These are phyloP conservation scores for Sinocyclocheilus anophthalmus DNA, from an alignment of 2,113 vertebrate genomes.

Conservation along the genomic window DNA sequence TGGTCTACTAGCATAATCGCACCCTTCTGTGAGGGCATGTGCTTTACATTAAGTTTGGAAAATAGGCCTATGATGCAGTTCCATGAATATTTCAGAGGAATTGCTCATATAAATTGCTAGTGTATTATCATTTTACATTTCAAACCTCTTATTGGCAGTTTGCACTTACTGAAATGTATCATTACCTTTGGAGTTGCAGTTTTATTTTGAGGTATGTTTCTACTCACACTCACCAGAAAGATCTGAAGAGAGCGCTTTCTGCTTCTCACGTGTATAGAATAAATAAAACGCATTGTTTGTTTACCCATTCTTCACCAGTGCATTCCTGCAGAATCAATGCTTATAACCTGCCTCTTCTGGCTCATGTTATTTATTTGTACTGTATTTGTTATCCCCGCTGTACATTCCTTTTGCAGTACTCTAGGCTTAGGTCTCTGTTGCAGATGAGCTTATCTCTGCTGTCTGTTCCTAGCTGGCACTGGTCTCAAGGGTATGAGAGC, in stretches of 20 bases:
- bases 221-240: neutral
- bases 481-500: neutral
- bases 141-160: neutral
- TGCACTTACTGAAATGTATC: neutral
- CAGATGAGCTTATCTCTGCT: neutral
- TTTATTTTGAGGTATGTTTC: neutral
- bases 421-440: neutral
- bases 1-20: neutral
- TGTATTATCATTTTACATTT: neutral
- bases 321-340: neutral
- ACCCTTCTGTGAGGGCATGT: neutral
- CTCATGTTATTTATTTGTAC: neutral
- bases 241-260: neutral
- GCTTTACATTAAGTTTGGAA: neutral
- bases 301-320: neutral
- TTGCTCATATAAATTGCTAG: neutral
- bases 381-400: neutral
- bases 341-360: neutral
- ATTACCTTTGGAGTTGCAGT: neutral
- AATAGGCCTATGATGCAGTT: neutral
- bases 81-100: neutral
- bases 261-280: neutral
- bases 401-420: neutral
- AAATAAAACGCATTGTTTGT: neutral
- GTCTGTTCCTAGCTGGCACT: constrained; percentile 1